Base-by-base conservation (phyloP, 2,797 vertebrate species). In the Florisuga fusca region DNA sequence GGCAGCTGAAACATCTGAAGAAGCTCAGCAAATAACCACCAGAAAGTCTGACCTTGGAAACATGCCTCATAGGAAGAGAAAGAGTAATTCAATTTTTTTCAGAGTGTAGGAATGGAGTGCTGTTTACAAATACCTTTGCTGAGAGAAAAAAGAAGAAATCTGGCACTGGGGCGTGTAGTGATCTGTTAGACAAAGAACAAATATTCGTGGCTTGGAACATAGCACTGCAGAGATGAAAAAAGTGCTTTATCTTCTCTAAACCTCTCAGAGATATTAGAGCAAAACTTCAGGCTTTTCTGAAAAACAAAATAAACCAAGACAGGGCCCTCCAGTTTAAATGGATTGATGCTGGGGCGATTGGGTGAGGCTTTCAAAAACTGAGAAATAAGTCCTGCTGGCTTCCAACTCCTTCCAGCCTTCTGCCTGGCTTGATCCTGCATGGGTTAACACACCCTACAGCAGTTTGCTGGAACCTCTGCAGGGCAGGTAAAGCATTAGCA, bases 121-220 rank as follows among this genome's bases (percentile, higher is more conserved):
- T 87, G 88, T 91, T 96, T 95, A 91, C 68, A 95, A 94, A 93
- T 93, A 89, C 94, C 76, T 94, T 91, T 62, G 34, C 82, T 91
- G 46, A 31, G 5, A 89, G 27, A 31, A 74, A 75, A 82, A 71
- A 78, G 79, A 53, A 58, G 13, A 41, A 29, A 27, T 75, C 81
- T 94, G 90, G 58, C 68, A 29, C 55, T 57, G 12, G 1, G 31
- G 17, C 2, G 5, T 62, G 68, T 38, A 83, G 50, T 68, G 92
- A 78, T 92, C 81, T 93, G 62, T 87, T 72, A 93, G 81, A 92
- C 59, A 77, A 95, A 96, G 84, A 84, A 48, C 46, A 93, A 93
- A 66, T 80, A 78, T 72, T 58, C 1, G 1, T 36, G 61, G 12
- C 76, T 90, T 94, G 95, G 76, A 95, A 92, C 1, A 3, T 62